Conservation (phyloP, 2,113 vertebrate genomes). For the Tragelaphus imberbis region DNA sequence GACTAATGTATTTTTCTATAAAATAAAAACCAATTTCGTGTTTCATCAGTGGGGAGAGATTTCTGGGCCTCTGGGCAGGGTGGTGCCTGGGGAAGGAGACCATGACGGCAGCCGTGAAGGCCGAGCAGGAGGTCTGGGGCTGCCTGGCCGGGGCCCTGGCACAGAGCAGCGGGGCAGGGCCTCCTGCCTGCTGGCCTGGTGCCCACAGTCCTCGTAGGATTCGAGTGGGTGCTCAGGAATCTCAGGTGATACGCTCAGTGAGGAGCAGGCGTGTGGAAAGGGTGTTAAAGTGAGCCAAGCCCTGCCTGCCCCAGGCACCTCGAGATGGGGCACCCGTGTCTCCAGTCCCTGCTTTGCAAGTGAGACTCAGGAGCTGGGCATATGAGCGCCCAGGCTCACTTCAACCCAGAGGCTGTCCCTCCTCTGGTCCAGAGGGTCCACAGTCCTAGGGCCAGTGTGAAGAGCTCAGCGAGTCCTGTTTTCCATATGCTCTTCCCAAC, state of each 20-base stretch:
- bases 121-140: background rate
- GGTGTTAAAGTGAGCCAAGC: background rate
- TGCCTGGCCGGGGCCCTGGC: background rate
- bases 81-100: accelerated
- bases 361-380: background rate
- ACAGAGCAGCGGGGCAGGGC: accelerated
- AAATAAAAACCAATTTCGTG: background rate
- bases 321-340: accelerated
- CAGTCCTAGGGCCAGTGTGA: background rate
- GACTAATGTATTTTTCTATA: background rate
- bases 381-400: background rate
- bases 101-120: accelerated
- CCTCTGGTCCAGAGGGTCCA: background rate
- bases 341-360: background rate
- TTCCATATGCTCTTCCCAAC: accelerated
- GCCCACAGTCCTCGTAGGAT: accelerated
- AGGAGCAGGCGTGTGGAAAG: background rate
- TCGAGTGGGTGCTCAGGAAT: background rate
- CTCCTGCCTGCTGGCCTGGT: background rate
- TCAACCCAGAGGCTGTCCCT: background rate
- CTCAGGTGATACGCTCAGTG: accelerated
- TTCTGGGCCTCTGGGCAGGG: background rate
- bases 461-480: background rate
- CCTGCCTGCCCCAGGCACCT: background rate
- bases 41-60: background rate